phyloP scores from a whole-genome alignment of 2,113 vertebrate genomes.

The Coreoperca whiteheadi region DNA sequence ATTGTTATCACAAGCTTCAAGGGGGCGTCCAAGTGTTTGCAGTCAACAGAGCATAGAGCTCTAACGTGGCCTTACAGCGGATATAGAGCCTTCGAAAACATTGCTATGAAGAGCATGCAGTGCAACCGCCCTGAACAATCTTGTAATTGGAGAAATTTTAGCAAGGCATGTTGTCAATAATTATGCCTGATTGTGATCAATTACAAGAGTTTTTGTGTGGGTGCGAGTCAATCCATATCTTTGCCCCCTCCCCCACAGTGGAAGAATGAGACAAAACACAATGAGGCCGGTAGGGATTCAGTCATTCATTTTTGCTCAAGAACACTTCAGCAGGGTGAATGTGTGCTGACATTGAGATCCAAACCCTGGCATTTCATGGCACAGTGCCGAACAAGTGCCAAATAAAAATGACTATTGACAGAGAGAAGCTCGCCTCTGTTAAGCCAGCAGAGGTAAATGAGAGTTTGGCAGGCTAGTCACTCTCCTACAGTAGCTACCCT shows the following conservation, averaged over 20 bases:
- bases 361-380: not conserved
- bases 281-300: not conserved
- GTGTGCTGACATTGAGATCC: not conserved
- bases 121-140: not conserved
- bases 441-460: not conserved
- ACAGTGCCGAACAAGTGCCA: not conserved
- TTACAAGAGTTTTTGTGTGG: not conserved
- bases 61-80: not conserved
- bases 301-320: not conserved
- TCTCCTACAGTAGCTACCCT: no score
- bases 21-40: constrained; percentile 9
- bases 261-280: not conserved
- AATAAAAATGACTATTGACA: not conserved
- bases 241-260: not conserved
- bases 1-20: constrained; percentile 21
- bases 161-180: not conserved
- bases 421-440: not conserved
- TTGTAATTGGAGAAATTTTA: not conserved
- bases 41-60: not conserved
- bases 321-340: not conserved
- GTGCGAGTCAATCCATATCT: not conserved
- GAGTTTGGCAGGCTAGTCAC: not conserved
- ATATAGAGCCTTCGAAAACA: not conserved
- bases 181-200: not conserved
- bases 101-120: not conserved